Evolutionary conservation across 2,797 vertebrate genomes (phyloP), one percentile per base, ranked within the genome.

Genomic region (Clarias laeviceps): DNA sequence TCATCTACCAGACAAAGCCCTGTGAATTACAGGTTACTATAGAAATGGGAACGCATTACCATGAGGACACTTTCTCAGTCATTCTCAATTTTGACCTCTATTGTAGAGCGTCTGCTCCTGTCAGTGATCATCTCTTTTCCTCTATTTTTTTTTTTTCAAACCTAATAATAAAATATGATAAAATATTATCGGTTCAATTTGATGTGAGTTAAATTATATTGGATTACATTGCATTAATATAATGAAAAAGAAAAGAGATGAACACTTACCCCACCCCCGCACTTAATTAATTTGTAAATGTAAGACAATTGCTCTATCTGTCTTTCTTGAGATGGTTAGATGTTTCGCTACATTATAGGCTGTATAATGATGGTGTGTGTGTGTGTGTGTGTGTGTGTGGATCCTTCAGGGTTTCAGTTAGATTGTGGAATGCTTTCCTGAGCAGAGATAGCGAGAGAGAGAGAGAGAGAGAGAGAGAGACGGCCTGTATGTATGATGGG

Each of bases 401-500:
- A 76, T 76, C 50, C 27, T 76, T 76, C 27, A 76, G 50, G 50
- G 70, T 27, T 50, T 27, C 20, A 70, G 68, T 24, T 45, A 73
- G 70, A 50, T 59, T 40, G 62, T 72, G 77, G 80, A 69, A 74
- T n/a, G 24, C 24, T 70, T 14, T 37, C 29, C 27, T 68, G 24
- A 83, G 22, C 50, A 79, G 27, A 1, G 18, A 8, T 57, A 27
- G 78, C 8, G 61, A 50, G 59, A 50, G 79, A 15, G 61, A 4
- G 56, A n/a, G 56, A 17, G 56, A n/a, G 37, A 29, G 80, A 32
- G 80, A 22, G 80, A 22, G 65, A 11, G 54, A 59, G 80, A 3
- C 5, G 2, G 27, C 50, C 69, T 22, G 17, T 50, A 34, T 37
- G 73, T 57, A 74, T 80, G 76, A 85, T 80, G 29, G 84, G 61